phyloP scores from a whole-genome alignment of 2,797 vertebrate genomes.

The Lacerta bilineata region DNA sequence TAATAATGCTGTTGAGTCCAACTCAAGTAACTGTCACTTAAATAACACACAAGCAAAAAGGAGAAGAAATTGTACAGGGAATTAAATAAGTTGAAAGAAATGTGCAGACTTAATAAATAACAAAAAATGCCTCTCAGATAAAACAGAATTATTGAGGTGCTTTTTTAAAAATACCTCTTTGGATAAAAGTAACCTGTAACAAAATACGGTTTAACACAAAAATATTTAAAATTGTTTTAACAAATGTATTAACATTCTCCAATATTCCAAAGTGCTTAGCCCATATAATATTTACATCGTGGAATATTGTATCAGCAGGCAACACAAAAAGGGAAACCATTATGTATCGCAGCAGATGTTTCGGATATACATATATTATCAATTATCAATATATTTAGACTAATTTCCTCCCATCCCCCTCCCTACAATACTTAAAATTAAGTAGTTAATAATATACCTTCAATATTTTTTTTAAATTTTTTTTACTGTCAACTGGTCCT shows the following conservation, averaged over 20 bases:
- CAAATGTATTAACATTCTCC: constrained; percentile 70
- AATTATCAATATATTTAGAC: constrained; percentile 71
- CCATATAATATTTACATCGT: constrained; percentile 71
- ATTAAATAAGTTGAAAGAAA: constrained; percentile 74
- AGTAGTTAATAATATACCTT: constrained; percentile 44
- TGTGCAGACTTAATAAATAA: constrained; percentile 79
- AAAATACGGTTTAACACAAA: constrained; percentile 78
- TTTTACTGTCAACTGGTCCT: constrained; percentile 48
- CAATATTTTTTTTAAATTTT: constrained; percentile 57
- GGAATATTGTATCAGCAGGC: constrained; percentile 63
- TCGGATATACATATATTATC: constrained; percentile 61
- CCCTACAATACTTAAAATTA: constrained; percentile 67
- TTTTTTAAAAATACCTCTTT: constrained; percentile 63
- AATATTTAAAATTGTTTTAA: constrained; percentile 72
- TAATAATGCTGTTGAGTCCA: constrained; percentile 74
- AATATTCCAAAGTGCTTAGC: constrained; percentile 64
- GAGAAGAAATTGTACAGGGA: constrained; percentile 73
- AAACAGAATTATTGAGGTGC: constrained; percentile 77
- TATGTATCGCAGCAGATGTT: constrained; percentile 49
- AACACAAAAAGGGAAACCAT: constrained; percentile 62
- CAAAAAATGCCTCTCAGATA: constrained; percentile 77
- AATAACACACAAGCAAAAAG: constrained; percentile 62
- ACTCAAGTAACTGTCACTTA: constrained; percentile 58
- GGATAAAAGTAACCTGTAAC: constrained; percentile 74
- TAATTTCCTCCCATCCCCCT: constrained; percentile 36